These are phyloP conservation scores for Campodea augens DNA, from an alignment of 1,140 invertebrate species.

Conservation along the genomic window DNA sequence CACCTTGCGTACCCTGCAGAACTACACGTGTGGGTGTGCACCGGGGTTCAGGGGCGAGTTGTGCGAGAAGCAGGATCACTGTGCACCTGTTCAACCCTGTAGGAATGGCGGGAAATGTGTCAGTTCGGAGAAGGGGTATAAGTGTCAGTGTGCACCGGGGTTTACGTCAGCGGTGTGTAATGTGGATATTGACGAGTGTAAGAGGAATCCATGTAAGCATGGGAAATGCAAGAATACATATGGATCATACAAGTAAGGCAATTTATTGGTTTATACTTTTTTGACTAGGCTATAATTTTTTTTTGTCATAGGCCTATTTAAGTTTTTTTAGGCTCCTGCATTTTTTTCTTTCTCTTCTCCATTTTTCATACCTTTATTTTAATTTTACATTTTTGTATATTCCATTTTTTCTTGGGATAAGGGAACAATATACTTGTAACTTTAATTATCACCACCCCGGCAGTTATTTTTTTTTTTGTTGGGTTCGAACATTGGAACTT, in stretches of 20 bases:
- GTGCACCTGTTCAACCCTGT: slow-evolving; percentile 70
- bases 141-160: slow-evolving; percentile 65
- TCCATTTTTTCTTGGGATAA: background rate
- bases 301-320: background rate
- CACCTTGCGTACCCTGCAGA: slow-evolving; percentile 47
- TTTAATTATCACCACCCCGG: too few species aligned
- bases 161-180: slow-evolving; percentile 69
- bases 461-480: too few species aligned
- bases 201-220: slow-evolving; percentile 47
- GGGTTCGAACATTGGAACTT: too few species aligned
- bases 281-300: background rate
- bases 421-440: background rate
- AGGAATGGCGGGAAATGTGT: slow-evolving; percentile 66
- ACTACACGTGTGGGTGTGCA: slow-evolving; percentile 64
- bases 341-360: background rate
- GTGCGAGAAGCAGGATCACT: slow-evolving; percentile 66
- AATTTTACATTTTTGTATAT: background rate
- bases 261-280: slow-evolving; percentile 2
- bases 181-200: slow-evolving; percentile 77
- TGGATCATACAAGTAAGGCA: slow-evolving; percentile 69
- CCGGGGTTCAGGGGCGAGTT: slow-evolving; percentile 62
- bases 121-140: slow-evolving; percentile 48
- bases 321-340: background rate
- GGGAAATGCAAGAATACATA: slow-evolving; percentile 68
- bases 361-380: background rate